Evolutionary conservation across 2,888 invertebrate species (phyloP), one percentile per base, ranked within the genome.

Genomic region (Metopia argyrocephala): DNA sequence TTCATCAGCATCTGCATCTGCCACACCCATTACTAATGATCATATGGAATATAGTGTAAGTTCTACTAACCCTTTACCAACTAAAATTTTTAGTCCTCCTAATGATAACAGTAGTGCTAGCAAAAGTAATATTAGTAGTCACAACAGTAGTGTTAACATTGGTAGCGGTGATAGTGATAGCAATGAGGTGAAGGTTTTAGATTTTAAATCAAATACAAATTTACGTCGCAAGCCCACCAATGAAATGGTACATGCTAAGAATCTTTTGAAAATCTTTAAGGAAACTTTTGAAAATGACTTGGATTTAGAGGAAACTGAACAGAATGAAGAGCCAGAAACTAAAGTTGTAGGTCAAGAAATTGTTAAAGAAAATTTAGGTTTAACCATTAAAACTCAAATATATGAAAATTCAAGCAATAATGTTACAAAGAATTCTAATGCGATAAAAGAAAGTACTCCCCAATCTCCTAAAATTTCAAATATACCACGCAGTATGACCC

Each of bases 31-130:
- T 73, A 82, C 82, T 79, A 83, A 83, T 82, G 84, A 84, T 64
- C 84, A 88, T 85, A 88, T 88, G 87, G 88, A 88, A 87, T 87
- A 88, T 88, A 88, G 88, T 88, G 88, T 88, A 88, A 88, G 88
- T 88, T 86, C 87, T 87, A 88, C 88, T 88, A 88, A 88, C 88
- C 61, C 71, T 45, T 23, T 23, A 31, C 12, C 74, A 27, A 31
- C 56, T 66, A 78, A 56, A 61, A 75, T 50, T 50, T 45, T 52
- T 81, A 79, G 56, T 65, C 15, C 38, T 12, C 38, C 15, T 38
- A 38, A 38, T 76, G 48, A 23, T 70, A 50, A 7, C 69, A 62
- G 21, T n/a, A 12, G 12, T 69, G 12, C 31, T 31, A 62, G 31
- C 25, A 28, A 5, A 48, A 56, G 9, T 9, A 25, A 7, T 38